These are phyloP conservation scores for Philotrypesis tridentata DNA, from an alignment of 1,140 invertebrate genomes.

Conservation along the genomic window DNA sequence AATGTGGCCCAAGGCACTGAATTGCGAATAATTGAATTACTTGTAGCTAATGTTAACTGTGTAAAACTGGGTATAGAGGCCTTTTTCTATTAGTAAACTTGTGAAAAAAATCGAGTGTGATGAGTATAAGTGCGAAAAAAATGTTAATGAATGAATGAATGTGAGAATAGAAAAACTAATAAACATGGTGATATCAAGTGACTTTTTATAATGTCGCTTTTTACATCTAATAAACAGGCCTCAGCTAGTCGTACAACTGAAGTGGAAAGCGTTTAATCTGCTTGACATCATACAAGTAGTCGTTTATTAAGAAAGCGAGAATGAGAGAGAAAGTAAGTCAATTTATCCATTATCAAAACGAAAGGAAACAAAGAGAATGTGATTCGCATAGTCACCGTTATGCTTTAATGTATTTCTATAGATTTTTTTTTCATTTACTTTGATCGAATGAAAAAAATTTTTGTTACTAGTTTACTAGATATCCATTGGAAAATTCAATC, in stretches of 20 bases:
- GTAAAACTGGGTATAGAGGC: slow-evolving; percentile 60
- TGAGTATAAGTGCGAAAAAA: slow-evolving; percentile 8
- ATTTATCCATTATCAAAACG: slow-evolving; percentile 39
- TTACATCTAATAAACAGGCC: slow-evolving; percentile 61
- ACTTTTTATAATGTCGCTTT: slow-evolving; percentile 50
- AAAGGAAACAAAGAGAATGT: slow-evolving; percentile 48
- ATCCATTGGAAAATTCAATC: slow-evolving; percentile 25
- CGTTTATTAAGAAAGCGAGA: slow-evolving; percentile 46
- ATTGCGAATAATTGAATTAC: slow-evolving; percentile 46
- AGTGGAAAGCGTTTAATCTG: slow-evolving; percentile 56
- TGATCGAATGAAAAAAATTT: slow-evolving; percentile 39
- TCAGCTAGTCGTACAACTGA: slow-evolving; percentile 67
- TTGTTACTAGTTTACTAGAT: slow-evolving; percentile 43
- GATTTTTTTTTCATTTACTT: slow-evolving; percentile 36
- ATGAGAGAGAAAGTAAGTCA: slow-evolving; percentile 44
- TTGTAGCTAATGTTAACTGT: slow-evolving; percentile 49
- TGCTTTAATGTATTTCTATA: slow-evolving; percentile 42
- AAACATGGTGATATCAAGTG: slow-evolving; percentile 44
- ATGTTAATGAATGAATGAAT: slow-evolving; percentile 21
- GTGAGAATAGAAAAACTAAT: slow-evolving; percentile 23
- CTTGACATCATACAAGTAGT: slow-evolving; percentile 56
- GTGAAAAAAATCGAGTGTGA: slow-evolving; percentile 37
- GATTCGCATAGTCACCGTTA: slow-evolving; percentile 40
- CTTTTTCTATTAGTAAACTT: slow-evolving; percentile 57
- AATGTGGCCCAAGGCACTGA: slow-evolving; percentile 37